phyloP scores from a whole-genome alignment of 2,888 invertebrate genomes.

The Hemistola chrysoprasaria region DNA sequence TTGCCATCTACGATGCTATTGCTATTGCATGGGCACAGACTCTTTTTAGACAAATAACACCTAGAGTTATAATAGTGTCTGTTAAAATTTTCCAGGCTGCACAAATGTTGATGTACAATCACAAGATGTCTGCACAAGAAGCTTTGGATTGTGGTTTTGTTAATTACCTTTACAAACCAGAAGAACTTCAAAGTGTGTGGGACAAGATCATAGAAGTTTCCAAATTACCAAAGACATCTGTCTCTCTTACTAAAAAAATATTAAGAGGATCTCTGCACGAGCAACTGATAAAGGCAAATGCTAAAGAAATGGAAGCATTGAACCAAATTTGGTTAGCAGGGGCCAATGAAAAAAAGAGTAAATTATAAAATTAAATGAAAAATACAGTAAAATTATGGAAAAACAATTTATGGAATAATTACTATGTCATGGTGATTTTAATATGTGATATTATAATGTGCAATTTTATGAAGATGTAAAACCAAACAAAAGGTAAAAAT shows the following conservation, averaged over 20 bases:
- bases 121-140: slow-evolving; percentile 90
- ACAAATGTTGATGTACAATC: slow-evolving; percentile 86
- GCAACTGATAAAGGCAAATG: slow-evolving; percentile 85
- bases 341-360: slow-evolving; percentile 40
- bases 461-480: too few species aligned
- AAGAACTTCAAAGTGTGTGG: slow-evolving; percentile 84
- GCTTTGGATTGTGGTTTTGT: slow-evolving; percentile 90
- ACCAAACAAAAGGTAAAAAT: too few species aligned
- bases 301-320: slow-evolving; percentile 86
- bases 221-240: slow-evolving; percentile 77
- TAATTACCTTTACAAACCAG: slow-evolving; percentile 87
- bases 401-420: too few species aligned
- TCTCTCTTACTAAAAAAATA: slow-evolving; percentile 87
- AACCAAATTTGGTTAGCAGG: slow-evolving; percentile 84
- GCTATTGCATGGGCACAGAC: too few species aligned
- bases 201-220: slow-evolving; percentile 79
- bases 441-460: too few species aligned
- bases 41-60: too few species aligned
- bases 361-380: slow-evolving; percentile 10
- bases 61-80: background rate
- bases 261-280: slow-evolving; percentile 83
- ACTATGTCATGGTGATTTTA: too few species aligned
- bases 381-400: too few species aligned
- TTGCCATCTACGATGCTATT: too few species aligned
- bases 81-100: slow-evolving; percentile 64